Percentiles rank a stretch among this genome's conserved stretches.
Conservation (phyloP, 2,797 vertebrate genomes). For the Phaenicophaeus curvirostris region DNA sequence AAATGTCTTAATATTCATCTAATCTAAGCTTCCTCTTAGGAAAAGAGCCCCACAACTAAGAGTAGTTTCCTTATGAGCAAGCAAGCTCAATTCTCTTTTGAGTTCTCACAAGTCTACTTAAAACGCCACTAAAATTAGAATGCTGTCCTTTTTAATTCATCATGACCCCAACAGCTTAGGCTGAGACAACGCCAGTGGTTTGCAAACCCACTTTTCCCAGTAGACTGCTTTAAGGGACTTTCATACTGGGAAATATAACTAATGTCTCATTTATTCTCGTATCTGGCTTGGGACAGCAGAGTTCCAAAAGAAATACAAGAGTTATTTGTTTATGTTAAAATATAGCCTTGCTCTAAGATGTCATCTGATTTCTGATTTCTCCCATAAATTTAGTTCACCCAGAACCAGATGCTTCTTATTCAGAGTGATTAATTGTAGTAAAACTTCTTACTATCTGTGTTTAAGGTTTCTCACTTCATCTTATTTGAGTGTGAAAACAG, state of each 20-base stretch:
- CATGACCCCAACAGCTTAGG: neutral
- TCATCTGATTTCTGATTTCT: conserved; percentile 24
- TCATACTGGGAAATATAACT: conserved; percentile 12
- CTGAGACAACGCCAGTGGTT: conserved; percentile 8
- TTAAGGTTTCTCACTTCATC: conserved; percentile 17
- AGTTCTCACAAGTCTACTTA: neutral
- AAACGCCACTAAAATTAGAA: conserved; percentile 33
- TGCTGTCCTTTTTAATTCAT: neutral
- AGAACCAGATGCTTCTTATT: conserved; percentile 18
- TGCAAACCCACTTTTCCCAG: conserved; percentile 20
- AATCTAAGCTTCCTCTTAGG: neutral
- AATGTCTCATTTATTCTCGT: conserved; percentile 19
- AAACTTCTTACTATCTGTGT: neutral
- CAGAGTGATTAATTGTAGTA: conserved; percentile 14
- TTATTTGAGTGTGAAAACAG: neutral
- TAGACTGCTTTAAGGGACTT: conserved; percentile 21
- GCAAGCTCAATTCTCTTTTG: neutral
- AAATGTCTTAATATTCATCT: neutral
- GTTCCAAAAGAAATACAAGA: conserved; percentile 51
- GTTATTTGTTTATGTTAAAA: conserved; percentile 51
- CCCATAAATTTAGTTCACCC: neutral
- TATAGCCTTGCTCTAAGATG: conserved; percentile 5
- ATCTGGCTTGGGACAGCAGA: neutral
- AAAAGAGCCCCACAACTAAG: neutral
- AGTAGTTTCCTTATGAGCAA: neutral